These are phyloP conservation scores for Drosophila mimetica DNA, from an alignment of 2,888 invertebrate species.

Conservation along the genomic window DNA sequence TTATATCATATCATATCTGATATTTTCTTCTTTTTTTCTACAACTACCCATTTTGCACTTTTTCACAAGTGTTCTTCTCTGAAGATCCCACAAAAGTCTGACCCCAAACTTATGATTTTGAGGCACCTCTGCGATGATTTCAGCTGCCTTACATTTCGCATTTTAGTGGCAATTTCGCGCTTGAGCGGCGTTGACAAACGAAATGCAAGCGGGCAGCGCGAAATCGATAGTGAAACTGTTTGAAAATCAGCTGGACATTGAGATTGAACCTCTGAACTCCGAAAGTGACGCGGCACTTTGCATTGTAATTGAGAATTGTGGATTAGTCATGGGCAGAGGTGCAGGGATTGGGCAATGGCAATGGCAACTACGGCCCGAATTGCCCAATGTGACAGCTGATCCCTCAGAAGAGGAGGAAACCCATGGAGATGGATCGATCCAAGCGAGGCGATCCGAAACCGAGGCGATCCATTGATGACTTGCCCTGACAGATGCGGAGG, in stretches of 20 bases:
- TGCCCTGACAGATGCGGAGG: slow-evolving; percentile 60
- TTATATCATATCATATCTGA: no score
- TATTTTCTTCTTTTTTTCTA: not conserved
- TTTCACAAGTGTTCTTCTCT: not conserved
- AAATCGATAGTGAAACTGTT: slow-evolving; percentile 69
- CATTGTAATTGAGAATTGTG: slow-evolving; percentile 37
- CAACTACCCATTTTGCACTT: not conserved
- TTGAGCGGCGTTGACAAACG: slow-evolving; percentile 62
- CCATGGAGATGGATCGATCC: slow-evolving; percentile 40
- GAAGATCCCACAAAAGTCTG: not conserved
- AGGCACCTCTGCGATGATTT: not conserved
- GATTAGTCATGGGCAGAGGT: slow-evolving; percentile 67
- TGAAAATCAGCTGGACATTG: slow-evolving; percentile 42
- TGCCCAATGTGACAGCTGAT: slow-evolving; percentile 52
- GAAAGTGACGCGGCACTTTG: slow-evolving; percentile 67
- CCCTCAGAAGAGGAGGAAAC: slow-evolving; percentile 3
- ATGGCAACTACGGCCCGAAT: slow-evolving; percentile 28
- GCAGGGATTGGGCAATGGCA: slow-evolving; percentile 46
- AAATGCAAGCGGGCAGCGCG: slow-evolving; percentile 64
- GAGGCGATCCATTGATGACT: slow-evolving; percentile 42
- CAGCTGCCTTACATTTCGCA: slow-evolving; percentile 32
- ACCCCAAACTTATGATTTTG: slow-evolving; percentile 6
- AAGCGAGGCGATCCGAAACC: not conserved
- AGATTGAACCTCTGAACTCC: slow-evolving; percentile 1
- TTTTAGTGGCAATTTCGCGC: slow-evolving; percentile 66